Percentiles rank a stretch among this genome's conserved stretches.
These are phyloP conservation scores for Drosophila neocordata DNA, from an alignment of 1,140 invertebrate genomes.

Conservation along the genomic window DNA sequence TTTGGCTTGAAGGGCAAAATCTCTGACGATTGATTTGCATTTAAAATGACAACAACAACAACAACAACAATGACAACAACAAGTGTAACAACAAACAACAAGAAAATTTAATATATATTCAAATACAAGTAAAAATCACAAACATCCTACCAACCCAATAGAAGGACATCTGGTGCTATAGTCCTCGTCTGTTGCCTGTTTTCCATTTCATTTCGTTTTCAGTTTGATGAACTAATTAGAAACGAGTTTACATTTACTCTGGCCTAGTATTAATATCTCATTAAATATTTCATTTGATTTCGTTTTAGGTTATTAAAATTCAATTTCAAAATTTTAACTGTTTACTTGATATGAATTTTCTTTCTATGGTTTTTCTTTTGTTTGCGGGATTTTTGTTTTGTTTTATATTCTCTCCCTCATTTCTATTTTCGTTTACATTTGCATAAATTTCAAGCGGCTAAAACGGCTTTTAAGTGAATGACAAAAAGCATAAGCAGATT, in stretches of 20 bases:
- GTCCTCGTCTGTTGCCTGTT: not conserved
- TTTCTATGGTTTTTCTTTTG: not conserved
- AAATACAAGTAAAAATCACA: conserved; percentile 44
- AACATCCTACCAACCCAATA: not conserved
- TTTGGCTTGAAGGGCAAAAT: conserved; percentile 8
- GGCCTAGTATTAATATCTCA: conserved; percentile 68
- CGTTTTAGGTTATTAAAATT: conserved; percentile 70
- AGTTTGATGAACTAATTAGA: conserved; percentile 61
- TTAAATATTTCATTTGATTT: conserved; percentile 78
- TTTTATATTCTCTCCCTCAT: not conserved
- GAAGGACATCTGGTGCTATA: not conserved
- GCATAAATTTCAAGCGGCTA: conserved; percentile 32
- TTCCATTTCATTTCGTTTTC: not conserved
- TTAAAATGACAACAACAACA: conserved; percentile 57
- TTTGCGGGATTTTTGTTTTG: not conserved
- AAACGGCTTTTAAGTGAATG: conserved; percentile 42
- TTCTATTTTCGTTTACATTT: conserved; percentile 56
- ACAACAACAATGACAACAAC: not conserved
- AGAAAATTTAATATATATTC: conserved; percentile 74
- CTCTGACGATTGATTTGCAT: conserved; percentile 62
- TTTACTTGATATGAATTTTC: conserved; percentile 37
- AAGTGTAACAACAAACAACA: conserved; percentile 6
- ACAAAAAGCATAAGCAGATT: conserved; percentile 44
- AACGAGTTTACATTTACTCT: conserved; percentile 49
- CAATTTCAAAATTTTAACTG: conserved; percentile 58